Evolutionary conservation across 2,888 invertebrate species (phyloP).

Genomic region (Oscheius sp.): DNA sequence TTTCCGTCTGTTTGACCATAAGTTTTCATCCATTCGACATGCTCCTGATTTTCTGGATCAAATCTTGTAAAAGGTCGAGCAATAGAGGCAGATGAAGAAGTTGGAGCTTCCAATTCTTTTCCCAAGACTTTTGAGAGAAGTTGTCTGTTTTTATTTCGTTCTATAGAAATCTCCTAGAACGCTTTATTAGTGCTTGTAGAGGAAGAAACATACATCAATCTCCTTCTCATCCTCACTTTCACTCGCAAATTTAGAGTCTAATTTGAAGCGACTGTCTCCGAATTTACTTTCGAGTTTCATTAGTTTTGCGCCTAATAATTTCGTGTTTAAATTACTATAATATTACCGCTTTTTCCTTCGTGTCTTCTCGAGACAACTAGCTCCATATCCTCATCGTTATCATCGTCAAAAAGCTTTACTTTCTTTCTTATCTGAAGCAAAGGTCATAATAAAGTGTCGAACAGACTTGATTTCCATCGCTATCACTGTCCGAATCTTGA

Average conservation of each 20-base stretch:
- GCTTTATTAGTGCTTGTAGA: not conserved
- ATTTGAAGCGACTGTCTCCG: slow-evolving; percentile 49
- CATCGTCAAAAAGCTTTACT: slow-evolving; percentile 25
- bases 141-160: slow-evolving; percentile 50
- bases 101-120: slow-evolving; percentile 30
- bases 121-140: slow-evolving; percentile 57
- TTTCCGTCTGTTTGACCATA: slow-evolving; percentile 10
- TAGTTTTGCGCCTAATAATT: slow-evolving; percentile 46
- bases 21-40: slow-evolving; percentile 57
- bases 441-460: not conserved
- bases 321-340: not conserved
- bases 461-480: slow-evolving; percentile 1
- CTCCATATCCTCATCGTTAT: slow-evolving; percentile 23
- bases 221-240: slow-evolving; percentile 34
- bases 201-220: slow-evolving; percentile 6
- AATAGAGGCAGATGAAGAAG: slow-evolving; percentile 28
- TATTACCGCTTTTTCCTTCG: slow-evolving; percentile 35
- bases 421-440: slow-evolving; percentile 5
- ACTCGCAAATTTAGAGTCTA: slow-evolving; percentile 47
- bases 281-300: slow-evolving; percentile 50
- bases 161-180: slow-evolving; percentile 44
- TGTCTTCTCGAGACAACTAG: slow-evolving; percentile 34
- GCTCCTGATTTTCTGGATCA: slow-evolving; percentile 61
- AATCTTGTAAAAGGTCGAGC: slow-evolving; percentile 50
- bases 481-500: slow-evolving; percentile 43